phyloP scores from a whole-genome alignment of 2,113 vertebrate species.

The Saguinus imperator region DNA sequence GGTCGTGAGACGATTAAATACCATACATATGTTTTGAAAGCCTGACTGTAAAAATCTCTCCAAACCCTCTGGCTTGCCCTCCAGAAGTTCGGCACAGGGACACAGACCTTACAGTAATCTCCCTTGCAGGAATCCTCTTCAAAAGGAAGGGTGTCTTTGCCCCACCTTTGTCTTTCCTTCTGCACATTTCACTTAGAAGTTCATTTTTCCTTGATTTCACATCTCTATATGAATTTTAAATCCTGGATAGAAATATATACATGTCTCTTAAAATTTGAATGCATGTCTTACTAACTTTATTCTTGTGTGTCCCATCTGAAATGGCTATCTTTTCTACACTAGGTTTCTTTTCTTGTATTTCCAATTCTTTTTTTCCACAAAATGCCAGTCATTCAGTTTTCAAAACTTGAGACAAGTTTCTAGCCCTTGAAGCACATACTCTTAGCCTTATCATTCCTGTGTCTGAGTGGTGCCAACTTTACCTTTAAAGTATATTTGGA shows the following conservation, averaged over 20 bases:
- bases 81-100: not conserved
- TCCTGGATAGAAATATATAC: not conserved
- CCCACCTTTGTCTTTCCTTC: not conserved
- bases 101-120: not conserved
- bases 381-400: not conserved
- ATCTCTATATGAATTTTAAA: not conserved
- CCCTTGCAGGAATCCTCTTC: not conserved
- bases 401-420: not conserved
- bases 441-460: accelerated
- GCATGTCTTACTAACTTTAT: not conserved
- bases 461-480: not conserved
- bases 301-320: not conserved
- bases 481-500: not conserved
- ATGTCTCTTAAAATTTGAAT: not conserved
- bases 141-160: not conserved
- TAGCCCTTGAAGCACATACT: too few relatives aligned
- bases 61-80: not conserved
- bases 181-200: not conserved
- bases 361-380: not conserved
- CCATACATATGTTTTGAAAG: not conserved
- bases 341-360: not conserved
- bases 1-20: not conserved
- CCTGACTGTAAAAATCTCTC: not conserved
- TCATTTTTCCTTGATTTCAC: not conserved
- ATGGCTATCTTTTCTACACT: not conserved